phyloP scores from a whole-genome alignment of 2,797 vertebrate genomes.

The Aldrovandia affinis region DNA sequence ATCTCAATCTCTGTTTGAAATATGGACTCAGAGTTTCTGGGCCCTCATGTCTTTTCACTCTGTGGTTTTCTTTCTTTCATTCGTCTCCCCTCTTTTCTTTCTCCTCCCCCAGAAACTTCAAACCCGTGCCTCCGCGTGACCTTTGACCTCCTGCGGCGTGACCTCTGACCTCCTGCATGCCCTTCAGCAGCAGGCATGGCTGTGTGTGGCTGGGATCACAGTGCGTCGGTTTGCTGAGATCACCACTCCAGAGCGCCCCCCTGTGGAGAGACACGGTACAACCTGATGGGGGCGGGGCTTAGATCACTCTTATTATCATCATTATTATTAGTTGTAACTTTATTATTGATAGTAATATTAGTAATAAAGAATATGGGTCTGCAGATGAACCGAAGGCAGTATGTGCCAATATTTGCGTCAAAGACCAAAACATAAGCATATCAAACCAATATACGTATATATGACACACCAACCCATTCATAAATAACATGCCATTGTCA shows the following conservation, averaged over 20 bases:
- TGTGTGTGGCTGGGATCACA: not conserved
- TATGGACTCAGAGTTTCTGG: not conserved
- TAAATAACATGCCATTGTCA: no score
- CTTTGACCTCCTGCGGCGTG: not conserved
- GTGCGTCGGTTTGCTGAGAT: not conserved
- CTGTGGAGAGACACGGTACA: not conserved
- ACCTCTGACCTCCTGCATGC: slow-evolving; percentile 3
- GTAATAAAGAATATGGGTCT: no score
- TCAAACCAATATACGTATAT: no score
- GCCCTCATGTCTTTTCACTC: not conserved
- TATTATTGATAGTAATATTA: no score
- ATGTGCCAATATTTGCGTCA: no score
- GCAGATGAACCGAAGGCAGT: no score
- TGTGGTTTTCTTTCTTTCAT: not conserved
- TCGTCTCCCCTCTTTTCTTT: not conserved
- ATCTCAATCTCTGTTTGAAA: not conserved
- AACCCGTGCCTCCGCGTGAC: not conserved
- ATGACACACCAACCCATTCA: no score
- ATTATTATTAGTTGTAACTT: no score
- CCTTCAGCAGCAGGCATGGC: not conserved
- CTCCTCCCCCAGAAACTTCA: not conserved
- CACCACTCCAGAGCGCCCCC: not conserved
- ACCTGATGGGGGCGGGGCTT: not conserved
- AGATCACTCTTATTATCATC: no score
- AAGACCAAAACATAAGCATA: no score